Base-by-base conservation (phyloP, 2,113 vertebrate genomes). In the Leptosomus discolor region DNA sequence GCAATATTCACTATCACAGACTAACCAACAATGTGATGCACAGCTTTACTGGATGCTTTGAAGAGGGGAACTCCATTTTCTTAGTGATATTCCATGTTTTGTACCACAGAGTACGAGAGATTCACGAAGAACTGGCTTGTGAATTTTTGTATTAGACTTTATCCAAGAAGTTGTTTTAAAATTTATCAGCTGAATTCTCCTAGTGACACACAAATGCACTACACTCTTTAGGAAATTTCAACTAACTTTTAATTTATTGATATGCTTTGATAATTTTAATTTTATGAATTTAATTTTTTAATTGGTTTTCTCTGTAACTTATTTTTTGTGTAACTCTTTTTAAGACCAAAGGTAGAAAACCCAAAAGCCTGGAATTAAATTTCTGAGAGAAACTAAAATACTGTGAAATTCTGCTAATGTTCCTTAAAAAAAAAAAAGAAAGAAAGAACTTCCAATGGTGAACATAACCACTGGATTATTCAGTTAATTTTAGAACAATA, bases 261-360 rank as follows among this genome's bases (percentile, higher is more conserved):
- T 77, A 80, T 21, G 53, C 76, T 83, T 94, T 60, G 54, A 65
- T 69, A 94, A 94, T 84, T 95, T 94, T 92, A 92, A 91, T 93
- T 87, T 65, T 93, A 91, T 94, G 86, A 92, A 80, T 30, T 81
- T 81, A 19, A 77, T 61, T 67, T 88, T n/a, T n/a, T n/a, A n/a
- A n/a, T n/a, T n/a, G n/a, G n/a, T n/a, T n/a, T n/a, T n/a, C n/a
- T n/a, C 51, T 54, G 39, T 51, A 83, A 58, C 45, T 8, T 58
- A 12, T 46, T 69, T 90, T 89, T 92, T 87, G 34, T 22, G 12
- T 65, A 94, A 71, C 39, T 45, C 84, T 76, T 85, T 63, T 94
- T 12, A 86, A 41, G 64, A 86, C 43, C 46, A 95, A 92, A 91
- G 32, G 27, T 22, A 81, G 75, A n/a, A 96, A 97, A 95, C 78